These are phyloP conservation scores for Rhagoletis zephyria DNA, from an alignment of 1,140 invertebrate genomes.

Conservation along the genomic window DNA sequence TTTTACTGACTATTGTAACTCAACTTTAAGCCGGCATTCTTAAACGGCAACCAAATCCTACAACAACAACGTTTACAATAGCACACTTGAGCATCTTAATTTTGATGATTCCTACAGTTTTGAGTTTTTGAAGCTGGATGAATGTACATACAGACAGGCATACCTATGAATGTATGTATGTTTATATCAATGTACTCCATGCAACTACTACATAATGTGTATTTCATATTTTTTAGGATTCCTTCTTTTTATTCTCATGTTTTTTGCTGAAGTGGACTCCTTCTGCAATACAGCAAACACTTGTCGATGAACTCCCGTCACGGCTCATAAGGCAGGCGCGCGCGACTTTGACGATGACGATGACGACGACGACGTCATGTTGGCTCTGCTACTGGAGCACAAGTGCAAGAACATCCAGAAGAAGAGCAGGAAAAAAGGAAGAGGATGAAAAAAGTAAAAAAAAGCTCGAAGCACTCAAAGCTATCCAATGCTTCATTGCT, in stretches of 20 bases:
- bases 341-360: neutral
- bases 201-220: constrained; percentile 28
- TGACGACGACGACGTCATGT: neutral
- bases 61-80: neutral
- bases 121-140: neutral
- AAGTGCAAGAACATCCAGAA: constrained; percentile 16
- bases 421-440: neutral
- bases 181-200: neutral
- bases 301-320: constrained; percentile 47
- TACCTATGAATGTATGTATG: no score
- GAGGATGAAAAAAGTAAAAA: neutral
- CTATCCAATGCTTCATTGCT: constrained; percentile 40
- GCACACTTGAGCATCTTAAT: neutral
- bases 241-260: constrained; percentile 24
- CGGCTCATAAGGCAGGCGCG: constrained; percentile 41
- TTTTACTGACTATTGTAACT: neutral
- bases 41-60: neutral
- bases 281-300: constrained; percentile 45
- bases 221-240: constrained; percentile 33
- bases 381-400: neutral
- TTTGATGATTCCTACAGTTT: constrained; percentile 41
- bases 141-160: no score
- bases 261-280: constrained; percentile 33
- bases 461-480: neutral
- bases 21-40: neutral